Evolutionary conservation across 1,140 invertebrate species (phyloP).

Genomic region (Heliothis subflexa): DNA sequence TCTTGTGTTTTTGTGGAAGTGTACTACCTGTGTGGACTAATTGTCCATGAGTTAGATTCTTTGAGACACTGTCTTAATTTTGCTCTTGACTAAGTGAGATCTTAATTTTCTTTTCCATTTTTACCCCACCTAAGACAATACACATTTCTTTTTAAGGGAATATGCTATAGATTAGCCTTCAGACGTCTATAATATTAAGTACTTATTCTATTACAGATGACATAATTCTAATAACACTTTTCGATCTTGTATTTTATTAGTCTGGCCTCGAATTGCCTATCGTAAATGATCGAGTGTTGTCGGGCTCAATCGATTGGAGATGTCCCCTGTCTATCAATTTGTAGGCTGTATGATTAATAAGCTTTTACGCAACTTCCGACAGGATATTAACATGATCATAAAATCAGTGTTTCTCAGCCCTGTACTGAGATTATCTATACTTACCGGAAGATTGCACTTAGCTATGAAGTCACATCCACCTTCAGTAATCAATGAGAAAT

Average conservation of each 20-base stretch:
- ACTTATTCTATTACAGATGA: background rate
- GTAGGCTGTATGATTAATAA: background rate
- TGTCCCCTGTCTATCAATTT: conserved; percentile 4
- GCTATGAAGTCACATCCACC: background rate
- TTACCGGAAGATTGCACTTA: conserved; percentile 2
- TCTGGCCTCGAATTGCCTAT: background rate
- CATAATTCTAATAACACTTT: too few relatives aligned
- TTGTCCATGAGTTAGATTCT: too few relatives aligned
- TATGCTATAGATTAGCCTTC: background rate
- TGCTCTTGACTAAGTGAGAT: too few relatives aligned
- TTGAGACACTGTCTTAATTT: too few relatives aligned
- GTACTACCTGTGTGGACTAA: background rate
- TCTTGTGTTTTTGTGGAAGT: conserved; percentile 3
- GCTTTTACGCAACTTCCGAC: conserved; percentile 9
- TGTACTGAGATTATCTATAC: background rate
- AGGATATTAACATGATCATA: conserved; percentile 9
- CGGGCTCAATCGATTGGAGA: background rate
- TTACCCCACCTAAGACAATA: too few relatives aligned
- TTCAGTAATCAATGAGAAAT: conserved; percentile 5
- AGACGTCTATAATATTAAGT: background rate
- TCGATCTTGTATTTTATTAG: too few relatives aligned
- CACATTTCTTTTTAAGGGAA: too few relatives aligned
- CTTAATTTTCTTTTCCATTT: too few relatives aligned
- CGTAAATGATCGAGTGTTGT: background rate
- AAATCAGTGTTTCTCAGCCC: background rate